Evolutionary conservation across 2,888 invertebrate genomes (phyloP).

Genomic region (Cacoxenus indagator): DNA sequence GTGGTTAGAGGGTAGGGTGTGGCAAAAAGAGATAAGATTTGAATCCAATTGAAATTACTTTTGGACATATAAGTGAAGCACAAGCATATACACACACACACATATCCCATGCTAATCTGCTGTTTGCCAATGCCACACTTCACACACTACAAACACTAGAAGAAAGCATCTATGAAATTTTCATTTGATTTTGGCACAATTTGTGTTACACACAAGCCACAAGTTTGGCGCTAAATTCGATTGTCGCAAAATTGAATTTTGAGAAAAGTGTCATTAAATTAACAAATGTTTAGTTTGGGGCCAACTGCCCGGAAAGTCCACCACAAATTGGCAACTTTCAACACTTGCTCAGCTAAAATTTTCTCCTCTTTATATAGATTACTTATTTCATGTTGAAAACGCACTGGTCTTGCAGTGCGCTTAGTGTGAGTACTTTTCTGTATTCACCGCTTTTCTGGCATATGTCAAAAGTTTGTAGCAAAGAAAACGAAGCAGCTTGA

Average conservation of each 20-base stretch:
- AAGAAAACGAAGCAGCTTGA: background rate
- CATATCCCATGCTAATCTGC: too few relatives aligned
- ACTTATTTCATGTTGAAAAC: background rate
- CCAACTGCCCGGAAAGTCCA: background rate
- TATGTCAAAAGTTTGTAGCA: conserved; percentile 23
- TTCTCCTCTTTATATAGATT: too few relatives aligned
- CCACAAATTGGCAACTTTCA: background rate
- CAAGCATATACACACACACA: too few relatives aligned
- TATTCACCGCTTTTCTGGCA: background rate
- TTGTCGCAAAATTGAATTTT: conserved; percentile 49
- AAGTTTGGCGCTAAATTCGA: background rate
- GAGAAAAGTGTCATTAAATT: conserved; percentile 47
- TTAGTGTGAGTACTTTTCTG: too few relatives aligned
- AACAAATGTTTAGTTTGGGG: conserved; percentile 42
- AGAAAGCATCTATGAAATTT: background rate
- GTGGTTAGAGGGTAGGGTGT: too few relatives aligned
- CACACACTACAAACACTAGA: too few relatives aligned
- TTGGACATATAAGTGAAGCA: too few relatives aligned
- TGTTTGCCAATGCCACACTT: too few relatives aligned
- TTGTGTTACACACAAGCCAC: background rate
- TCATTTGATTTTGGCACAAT: background rate
- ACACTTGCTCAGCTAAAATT: background rate
- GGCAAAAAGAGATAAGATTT: too few relatives aligned
- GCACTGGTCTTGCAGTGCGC: too few relatives aligned
- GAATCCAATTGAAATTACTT: background rate